Conservation (phyloP, 2,797 vertebrate species). For the Hapalemur alaotrensis region DNA sequence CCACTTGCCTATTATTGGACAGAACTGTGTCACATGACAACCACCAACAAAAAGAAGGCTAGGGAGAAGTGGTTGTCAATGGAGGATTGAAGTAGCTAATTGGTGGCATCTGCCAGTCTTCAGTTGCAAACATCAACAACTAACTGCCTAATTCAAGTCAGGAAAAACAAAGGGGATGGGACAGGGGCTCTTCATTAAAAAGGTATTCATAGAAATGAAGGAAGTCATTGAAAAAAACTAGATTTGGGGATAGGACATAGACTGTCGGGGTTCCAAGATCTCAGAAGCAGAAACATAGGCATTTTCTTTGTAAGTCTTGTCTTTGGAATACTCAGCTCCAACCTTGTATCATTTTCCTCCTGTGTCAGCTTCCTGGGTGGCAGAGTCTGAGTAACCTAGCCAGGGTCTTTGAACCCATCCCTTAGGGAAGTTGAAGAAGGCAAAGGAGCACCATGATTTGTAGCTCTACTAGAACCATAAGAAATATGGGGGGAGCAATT, state of each 20-base stretch:
- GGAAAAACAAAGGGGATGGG: not conserved
- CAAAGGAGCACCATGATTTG: not conserved
- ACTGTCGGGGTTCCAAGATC: not conserved
- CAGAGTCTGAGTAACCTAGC: not conserved
- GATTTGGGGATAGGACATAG: not conserved
- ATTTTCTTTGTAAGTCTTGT: not conserved
- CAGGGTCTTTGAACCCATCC: not conserved
- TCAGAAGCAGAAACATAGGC: not conserved
- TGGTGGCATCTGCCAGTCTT: not conserved
- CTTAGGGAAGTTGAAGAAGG: not conserved
- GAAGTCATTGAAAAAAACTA: not conserved
- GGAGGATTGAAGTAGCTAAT: not conserved
- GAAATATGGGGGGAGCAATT: not conserved
- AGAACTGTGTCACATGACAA: not conserved
- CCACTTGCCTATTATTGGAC: not conserved
- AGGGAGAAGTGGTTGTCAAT: not conserved
- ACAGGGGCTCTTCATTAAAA: not conserved
- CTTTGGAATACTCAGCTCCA: not conserved
- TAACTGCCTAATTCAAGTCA: not conserved
- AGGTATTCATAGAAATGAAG: conserved; percentile 14
- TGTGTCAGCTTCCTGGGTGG: not conserved
- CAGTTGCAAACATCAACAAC: not conserved
- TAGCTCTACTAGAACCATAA: not conserved
- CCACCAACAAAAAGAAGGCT: not conserved
- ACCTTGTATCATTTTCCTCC: not conserved